phyloP scores from a whole-genome alignment of 1,140 invertebrate genomes.

The Halesus radiatus region DNA sequence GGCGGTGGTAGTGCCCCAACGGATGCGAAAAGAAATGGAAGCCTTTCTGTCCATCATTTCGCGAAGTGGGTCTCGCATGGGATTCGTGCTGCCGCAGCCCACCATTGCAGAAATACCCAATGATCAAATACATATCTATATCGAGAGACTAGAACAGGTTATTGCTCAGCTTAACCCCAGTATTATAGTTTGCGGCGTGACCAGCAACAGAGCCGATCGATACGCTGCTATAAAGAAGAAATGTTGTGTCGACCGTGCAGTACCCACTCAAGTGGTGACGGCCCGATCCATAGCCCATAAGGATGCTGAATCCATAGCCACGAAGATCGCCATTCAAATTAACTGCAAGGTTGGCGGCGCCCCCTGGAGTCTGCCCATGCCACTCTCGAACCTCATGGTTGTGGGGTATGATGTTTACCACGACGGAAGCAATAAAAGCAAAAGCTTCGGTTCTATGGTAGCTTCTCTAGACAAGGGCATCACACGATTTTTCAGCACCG shows the following conservation, averaged over 20 bases:
- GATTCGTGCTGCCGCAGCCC: too few species aligned
- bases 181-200: too few species aligned
- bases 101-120: too few species aligned
- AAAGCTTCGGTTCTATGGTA: constrained; percentile 83
- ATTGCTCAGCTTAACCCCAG: too few species aligned
- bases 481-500: constrained; percentile 78
- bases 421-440: constrained; percentile 74
- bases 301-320: constrained; percentile 81
- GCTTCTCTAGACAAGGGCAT: constrained; percentile 77
- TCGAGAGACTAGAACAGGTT: too few species aligned
- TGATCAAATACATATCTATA: too few species aligned
- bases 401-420: constrained; percentile 92
- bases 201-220: too few species aligned
- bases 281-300: constrained; percentile 72
- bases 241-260: constrained; percentile 81
- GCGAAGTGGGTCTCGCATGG: too few species aligned
- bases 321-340: constrained; percentile 71
- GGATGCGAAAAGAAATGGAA: too few species aligned
- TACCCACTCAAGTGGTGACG: constrained; percentile 83
- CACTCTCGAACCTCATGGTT: constrained; percentile 81
- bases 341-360: constrained; percentile 90
- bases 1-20: too few species aligned
- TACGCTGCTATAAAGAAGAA: constrained; percentile 81
- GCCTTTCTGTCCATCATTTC: too few species aligned
- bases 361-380: constrained; percentile 84